Evolutionary conservation across 2,888 invertebrate genomes (phyloP).

Genomic region (Heteromyza rotundicornis): DNA sequence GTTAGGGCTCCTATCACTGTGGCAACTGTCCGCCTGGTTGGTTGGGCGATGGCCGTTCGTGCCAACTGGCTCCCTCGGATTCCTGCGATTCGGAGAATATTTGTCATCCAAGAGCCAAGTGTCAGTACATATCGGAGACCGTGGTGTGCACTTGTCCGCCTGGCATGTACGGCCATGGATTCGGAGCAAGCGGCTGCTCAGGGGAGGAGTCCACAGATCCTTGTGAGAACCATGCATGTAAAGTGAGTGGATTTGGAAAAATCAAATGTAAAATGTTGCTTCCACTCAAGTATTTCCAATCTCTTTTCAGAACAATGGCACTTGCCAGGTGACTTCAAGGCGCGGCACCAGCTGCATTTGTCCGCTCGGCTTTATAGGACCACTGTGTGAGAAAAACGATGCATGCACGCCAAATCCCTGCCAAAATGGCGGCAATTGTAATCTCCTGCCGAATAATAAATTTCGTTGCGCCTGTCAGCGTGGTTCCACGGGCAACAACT

Average conservation of each 20-base stretch:
- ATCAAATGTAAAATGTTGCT: not conserved
- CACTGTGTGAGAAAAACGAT: conserved; percentile 68
- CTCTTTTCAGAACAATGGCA: conserved; percentile 67
- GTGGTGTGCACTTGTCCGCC: conserved; percentile 78
- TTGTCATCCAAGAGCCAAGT: conserved; percentile 82
- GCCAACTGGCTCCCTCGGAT: conserved; percentile 60
- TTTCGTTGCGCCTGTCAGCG: conserved; percentile 72
- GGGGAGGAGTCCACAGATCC: conserved; percentile 54
- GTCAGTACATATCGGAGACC: conserved; percentile 72
- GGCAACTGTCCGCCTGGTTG: conserved; percentile 89
- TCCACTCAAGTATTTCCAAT: no score
- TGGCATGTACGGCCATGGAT: conserved; percentile 82
- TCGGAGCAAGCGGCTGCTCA: conserved; percentile 79
- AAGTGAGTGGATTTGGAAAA: no score
- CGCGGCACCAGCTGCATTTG: conserved; percentile 52
- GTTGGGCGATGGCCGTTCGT: conserved; percentile 81
- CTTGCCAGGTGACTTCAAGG: conserved; percentile 42
- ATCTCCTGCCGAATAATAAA: conserved; percentile 25
- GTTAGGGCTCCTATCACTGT: conserved; percentile 84
- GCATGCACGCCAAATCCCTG: conserved; percentile 79
- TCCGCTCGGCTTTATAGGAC: conserved; percentile 62
- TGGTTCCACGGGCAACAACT: conserved; percentile 72
- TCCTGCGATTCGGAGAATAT: conserved; percentile 61
- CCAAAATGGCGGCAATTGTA: conserved; percentile 80
- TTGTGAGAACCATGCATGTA: conserved; percentile 67